These are phyloP conservation scores for Leptinotarsa haldemani DNA, from an alignment of 2,888 invertebrate species.

Conservation along the genomic window DNA sequence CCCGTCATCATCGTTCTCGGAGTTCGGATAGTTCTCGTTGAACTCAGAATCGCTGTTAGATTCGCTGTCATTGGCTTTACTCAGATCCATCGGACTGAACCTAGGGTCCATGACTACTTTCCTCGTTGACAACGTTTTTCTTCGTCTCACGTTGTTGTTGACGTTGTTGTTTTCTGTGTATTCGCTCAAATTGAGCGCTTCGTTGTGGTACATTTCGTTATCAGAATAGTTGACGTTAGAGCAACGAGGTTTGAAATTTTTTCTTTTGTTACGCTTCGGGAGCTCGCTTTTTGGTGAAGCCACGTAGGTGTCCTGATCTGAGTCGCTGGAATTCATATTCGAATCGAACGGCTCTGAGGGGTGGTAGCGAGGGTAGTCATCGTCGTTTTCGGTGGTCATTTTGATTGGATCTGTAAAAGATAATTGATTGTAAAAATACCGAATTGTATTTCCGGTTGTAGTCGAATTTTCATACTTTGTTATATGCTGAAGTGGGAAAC, in stretches of 20 bases:
- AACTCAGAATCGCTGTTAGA: slow-evolving; percentile 58
- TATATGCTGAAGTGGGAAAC: neutral
- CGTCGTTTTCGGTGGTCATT: slow-evolving; percentile 60
- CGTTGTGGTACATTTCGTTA: slow-evolving; percentile 56
- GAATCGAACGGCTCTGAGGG: slow-evolving; percentile 51
- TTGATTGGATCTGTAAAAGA: slow-evolving; percentile 63
- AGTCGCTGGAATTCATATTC: slow-evolving; percentile 68
- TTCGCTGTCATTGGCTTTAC: slow-evolving; percentile 61
- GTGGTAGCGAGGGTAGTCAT: slow-evolving; percentile 57
- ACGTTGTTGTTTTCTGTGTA: slow-evolving; percentile 61
- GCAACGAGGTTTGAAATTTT: slow-evolving; percentile 83
- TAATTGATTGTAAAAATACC: no score
- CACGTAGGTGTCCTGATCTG: slow-evolving; percentile 65
- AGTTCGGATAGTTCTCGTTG: slow-evolving; percentile 55
- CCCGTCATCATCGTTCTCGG: slow-evolving; percentile 67
- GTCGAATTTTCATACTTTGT: no score
- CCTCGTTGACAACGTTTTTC: slow-evolving; percentile 59
- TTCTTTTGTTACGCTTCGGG: slow-evolving; percentile 79
- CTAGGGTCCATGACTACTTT: slow-evolving; percentile 56
- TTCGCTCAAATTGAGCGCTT: slow-evolving; percentile 51
- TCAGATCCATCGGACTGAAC: slow-evolving; percentile 63
- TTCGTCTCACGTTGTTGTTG: slow-evolving; percentile 56
- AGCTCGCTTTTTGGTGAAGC: slow-evolving; percentile 65
- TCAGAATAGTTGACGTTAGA: slow-evolving; percentile 69
- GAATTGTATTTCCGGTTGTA: no score